Base-by-base conservation (phyloP, 2,888 invertebrate species). In the Mythimna pallens region DNA sequence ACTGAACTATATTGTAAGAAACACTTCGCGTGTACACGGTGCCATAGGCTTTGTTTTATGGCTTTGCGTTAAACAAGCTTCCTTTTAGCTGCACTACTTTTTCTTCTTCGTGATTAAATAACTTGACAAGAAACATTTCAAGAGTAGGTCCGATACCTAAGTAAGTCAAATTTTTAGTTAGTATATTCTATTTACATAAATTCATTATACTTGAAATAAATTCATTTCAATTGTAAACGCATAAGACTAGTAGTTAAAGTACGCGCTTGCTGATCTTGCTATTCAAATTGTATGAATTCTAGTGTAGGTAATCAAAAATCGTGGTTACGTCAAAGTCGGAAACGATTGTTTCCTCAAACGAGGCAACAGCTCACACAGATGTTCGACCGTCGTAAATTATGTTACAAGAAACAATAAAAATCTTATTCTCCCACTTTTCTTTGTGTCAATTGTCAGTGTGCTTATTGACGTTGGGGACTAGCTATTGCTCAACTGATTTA, bases 401-500 rank as follows among this genome's bases (percentile, higher is more conserved):
- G 78, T 80, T 79, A 76, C 80, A 79, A 80, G 76, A 83, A 87
- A 90, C 87, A 89, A 87, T 88, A 83, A 83, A 84, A 81, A 68
- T 70, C 74, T 72, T 75, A 77, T 87, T 86, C 86, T 78, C 75
- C 74, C 59, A 74, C 70, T 78, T 81, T 76, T 78, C 83, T 86
- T 87, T 86, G 85, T 85, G 76, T 76, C 85, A 85, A 85, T 86
- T 86, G 88, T 89, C 89, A 87, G 86, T 89, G 86, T 86, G 84
- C 85, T 88, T 90, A 89, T 90, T 91, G 91, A 90, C 86, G 87
- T 80, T 78, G 79, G 86, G 87, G 83, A 82, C 86, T 84, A 83
- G 89, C 91, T 90, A 89, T 91, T 91, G 89, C 90, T 88, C 87
- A 90, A 92, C 88, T 95, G 95, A 95, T 95, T 95, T 96, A 95